phyloP scores from a whole-genome alignment of 2,113 vertebrate genomes.

The Empidonax alnorum region DNA sequence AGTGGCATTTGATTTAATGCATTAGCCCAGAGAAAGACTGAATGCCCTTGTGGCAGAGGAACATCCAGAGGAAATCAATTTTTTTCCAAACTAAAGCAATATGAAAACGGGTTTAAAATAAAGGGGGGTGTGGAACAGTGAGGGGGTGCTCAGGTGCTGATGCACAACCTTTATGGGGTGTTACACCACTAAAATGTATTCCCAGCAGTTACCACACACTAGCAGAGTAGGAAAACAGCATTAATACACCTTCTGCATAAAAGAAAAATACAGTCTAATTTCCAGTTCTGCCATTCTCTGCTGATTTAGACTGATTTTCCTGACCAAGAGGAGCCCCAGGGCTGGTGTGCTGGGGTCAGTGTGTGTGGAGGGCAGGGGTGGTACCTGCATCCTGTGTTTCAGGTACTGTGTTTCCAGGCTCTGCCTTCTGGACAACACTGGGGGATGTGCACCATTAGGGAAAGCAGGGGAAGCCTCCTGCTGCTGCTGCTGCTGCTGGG shows the following conservation, averaged over 20 bases:
- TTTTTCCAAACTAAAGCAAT: neutral
- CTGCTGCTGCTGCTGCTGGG: slow-evolving; percentile 82
- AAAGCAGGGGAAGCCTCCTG: slow-evolving; percentile 82
- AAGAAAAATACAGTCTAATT: neutral
- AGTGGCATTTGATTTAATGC: neutral
- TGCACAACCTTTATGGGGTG: neutral
- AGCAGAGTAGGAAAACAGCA: neutral
- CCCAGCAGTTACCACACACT: neutral
- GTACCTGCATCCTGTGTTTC: slow-evolving; percentile 91
- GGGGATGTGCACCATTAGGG: slow-evolving; percentile 76
- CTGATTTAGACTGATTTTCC: neutral
- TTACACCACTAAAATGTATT: neutral
- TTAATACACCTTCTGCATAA: neutral
- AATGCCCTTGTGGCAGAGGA: neutral
- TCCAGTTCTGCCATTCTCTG: neutral
- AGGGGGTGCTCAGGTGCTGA: neutral
- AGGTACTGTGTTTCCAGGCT: slow-evolving; percentile 93
- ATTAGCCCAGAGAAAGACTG: neutral
- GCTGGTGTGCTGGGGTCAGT: neutral
- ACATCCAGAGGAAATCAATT: neutral
- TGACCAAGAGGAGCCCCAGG: neutral
- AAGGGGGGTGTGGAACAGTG: neutral
- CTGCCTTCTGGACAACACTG: slow-evolving; percentile 84
- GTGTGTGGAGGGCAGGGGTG: neutral
- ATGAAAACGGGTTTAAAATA: neutral